Evolutionary conservation across 2,797 vertebrate species (phyloP), one percentile per base, ranked within the genome.

Genomic region (Lates japonicus): DNA sequence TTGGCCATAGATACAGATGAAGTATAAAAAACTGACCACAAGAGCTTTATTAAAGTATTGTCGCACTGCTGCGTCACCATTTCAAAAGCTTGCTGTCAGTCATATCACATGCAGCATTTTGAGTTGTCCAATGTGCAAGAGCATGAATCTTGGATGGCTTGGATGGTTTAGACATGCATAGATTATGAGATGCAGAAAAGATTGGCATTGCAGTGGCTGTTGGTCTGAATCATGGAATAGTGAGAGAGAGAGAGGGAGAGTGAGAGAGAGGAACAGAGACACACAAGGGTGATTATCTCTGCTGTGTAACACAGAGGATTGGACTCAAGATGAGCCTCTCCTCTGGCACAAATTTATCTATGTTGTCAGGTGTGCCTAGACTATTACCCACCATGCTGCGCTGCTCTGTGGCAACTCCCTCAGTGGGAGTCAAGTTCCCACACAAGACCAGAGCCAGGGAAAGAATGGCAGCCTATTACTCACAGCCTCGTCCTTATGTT

Each of bases 351-450:
- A 83, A 90, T 90, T 55, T 90, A 92, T 92, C 90, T 86, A 44
- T 81, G 83, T 82, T 89, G 90, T 93, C 93, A 94, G 90, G 93
- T 92, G 90, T 92, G 83, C 86, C 84, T 76, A 82, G 90, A 88
- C 84, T 86, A 93, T 93, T 93, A 93, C 88, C 91, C 87, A 85
- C 83, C 88, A 89, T 91, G 90, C 90, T 79, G 85, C 76, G 91
- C 84, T 83, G 85, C 85, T 81, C 75, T 57, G 81, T 88, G 82
- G 87, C 83, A 81, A 82, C 86, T 90, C 82, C 68, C 77, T 74
- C 81, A 65, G 83, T 85, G 81, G 80, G 80, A 87, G 83, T 88
- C 78, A 87, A 91, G 82, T 86, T 90, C 81, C 78, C 57, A 49
- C 74, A 84, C 64, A 78, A 81, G 84, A 82, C 77, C 76, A 81